These are phyloP conservation scores for Junonia oenone DNA, from an alignment of 2,888 invertebrate genomes.

Conservation along the genomic window DNA sequence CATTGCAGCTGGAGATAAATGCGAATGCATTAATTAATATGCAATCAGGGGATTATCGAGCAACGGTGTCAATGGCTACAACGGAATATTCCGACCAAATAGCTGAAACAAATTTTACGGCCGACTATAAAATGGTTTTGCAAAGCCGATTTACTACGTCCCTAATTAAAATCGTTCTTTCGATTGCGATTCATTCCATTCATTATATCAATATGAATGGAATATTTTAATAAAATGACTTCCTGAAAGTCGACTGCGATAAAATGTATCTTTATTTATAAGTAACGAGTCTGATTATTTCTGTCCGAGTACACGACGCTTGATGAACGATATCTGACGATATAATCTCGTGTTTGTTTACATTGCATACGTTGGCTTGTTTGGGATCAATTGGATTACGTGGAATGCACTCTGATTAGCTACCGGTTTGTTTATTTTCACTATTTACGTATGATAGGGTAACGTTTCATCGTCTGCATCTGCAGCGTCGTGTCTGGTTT, in stretches of 20 bases:
- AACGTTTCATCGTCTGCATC: background rate
- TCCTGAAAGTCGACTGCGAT: background rate
- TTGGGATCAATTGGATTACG: constrained; percentile 14
- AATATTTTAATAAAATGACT: too few relatives aligned
- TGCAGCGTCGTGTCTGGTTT: background rate
- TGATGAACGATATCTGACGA: constrained; percentile 8
- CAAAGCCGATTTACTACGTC: background rate
- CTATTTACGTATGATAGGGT: constrained; percentile 2
- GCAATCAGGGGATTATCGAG: constrained; percentile 4
- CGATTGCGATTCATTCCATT: too few relatives aligned
- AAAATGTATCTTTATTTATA: background rate
- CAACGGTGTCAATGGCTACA: background rate
- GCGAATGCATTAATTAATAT: constrained; percentile 8
- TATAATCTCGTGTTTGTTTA: constrained; percentile 15
- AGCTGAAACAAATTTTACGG: background rate
- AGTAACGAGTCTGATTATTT: background rate
- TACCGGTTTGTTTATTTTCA: constrained; percentile 16
- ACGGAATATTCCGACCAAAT: background rate
- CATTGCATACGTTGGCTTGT: constrained; percentile 10
- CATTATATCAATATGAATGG: too few relatives aligned
- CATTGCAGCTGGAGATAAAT: background rate
- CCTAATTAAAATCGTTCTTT: too few relatives aligned
- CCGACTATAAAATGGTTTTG: background rate
- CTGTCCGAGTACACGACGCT: background rate
- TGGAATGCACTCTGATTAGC: constrained; percentile 18